These are phyloP conservation scores for Fulmarus glacialis DNA, from an alignment of 2,113 vertebrate genomes.

Conservation along the genomic window DNA sequence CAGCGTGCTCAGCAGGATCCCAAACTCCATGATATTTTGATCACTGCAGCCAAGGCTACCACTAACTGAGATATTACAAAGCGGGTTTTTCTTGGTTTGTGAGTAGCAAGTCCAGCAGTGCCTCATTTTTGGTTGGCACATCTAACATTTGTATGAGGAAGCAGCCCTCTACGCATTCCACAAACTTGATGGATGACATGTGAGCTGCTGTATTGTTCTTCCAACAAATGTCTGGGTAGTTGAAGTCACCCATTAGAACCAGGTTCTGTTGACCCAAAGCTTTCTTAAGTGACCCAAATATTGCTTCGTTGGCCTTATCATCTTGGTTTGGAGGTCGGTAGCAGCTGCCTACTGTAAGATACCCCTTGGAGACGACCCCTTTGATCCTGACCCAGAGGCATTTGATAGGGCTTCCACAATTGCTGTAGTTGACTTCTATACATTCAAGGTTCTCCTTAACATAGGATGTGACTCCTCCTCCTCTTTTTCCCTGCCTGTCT, in stretches of 20 bases:
- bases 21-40: background rate
- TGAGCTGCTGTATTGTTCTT: background rate
- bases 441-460: background rate
- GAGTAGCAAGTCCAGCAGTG: background rate
- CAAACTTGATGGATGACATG: background rate
- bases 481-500: background rate
- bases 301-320: background rate
- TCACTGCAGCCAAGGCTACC: background rate
- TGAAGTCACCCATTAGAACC: background rate
- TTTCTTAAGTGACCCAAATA: background rate
- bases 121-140: background rate
- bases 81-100: background rate
- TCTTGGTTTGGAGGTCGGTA: background rate
- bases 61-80: background rate
- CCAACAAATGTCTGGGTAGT: background rate
- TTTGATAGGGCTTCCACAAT: background rate
- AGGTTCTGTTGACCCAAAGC: background rate
- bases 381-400: background rate
- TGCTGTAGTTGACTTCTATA: background rate
- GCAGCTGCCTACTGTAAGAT: background rate
- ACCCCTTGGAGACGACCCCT: background rate
- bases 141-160: background rate
- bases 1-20: background rate
- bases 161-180: background rate
- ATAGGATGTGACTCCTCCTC: background rate